Evolutionary conservation across 2,888 invertebrate species (phyloP).

Genomic region (Orthosia gracilis): DNA sequence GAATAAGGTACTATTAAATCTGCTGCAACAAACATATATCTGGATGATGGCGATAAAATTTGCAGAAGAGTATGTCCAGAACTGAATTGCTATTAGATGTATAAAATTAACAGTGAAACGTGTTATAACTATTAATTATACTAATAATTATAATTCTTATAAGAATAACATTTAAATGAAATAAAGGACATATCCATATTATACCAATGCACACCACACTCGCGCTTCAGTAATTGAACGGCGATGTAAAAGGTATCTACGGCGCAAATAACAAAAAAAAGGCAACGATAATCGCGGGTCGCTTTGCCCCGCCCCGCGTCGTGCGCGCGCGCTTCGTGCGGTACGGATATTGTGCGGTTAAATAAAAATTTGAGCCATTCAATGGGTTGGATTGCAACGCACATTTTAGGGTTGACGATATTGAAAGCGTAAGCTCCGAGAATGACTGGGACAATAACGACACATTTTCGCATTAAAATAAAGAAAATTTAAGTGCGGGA

Average conservation of each 20-base stretch:
- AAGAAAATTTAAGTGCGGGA: not conserved
- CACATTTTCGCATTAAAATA: not conserved
- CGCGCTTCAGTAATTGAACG: conserved; percentile 90
- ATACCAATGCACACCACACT: conserved; percentile 73
- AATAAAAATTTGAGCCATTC: conserved; percentile 86
- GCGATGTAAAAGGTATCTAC: conserved; percentile 91
- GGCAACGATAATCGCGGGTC: conserved; percentile 87
- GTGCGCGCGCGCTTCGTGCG: conserved; percentile 73
- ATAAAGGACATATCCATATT: conserved; percentile 73
- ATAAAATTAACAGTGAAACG: not conserved
- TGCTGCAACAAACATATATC: not conserved
- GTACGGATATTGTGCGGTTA: conserved; percentile 83
- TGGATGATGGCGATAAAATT: not conserved
- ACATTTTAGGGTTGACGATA: conserved; percentile 73
- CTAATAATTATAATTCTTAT: no score
- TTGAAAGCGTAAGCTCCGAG: conserved; percentile 27
- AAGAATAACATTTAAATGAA: not conserved
- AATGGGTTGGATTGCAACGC: conserved; percentile 81
- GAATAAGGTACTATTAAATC: no score
- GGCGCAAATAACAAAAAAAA: conserved; percentile 87
- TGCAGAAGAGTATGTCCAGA: not conserved
- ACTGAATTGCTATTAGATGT: not conserved
- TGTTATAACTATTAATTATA: no score
- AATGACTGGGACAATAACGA: conserved; percentile 27
- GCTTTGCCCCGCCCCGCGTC: conserved; percentile 83